Evolutionary conservation across 2,888 invertebrate genomes (phyloP).

Genomic region (Endotricha flammealis): DNA sequence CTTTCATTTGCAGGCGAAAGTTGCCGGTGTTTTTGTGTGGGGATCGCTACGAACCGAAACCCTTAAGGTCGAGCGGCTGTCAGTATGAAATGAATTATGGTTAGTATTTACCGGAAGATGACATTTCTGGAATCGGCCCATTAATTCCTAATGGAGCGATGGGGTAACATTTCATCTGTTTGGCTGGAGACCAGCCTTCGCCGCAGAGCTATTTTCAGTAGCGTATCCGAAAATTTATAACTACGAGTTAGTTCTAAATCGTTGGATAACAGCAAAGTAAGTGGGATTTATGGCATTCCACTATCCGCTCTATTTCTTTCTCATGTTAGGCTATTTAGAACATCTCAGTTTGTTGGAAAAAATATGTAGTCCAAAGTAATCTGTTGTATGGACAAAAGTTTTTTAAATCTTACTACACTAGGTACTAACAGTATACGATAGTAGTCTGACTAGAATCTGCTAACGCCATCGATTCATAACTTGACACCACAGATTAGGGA

Average conservation of each 20-base stretch:
- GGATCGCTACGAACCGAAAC: conserved; percentile 24
- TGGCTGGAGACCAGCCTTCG: conserved; percentile 64
- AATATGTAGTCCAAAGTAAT: too few relatives aligned
- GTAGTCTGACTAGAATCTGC: too few relatives aligned
- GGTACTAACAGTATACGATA: too few relatives aligned
- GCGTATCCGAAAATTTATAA: conserved; percentile 70
- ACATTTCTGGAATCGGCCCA: conserved; percentile 74
- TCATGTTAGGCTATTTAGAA: conserved; percentile 18
- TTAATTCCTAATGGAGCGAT: conserved; percentile 74
- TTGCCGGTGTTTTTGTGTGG: conserved; percentile 36
- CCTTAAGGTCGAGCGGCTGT: conserved; percentile 26
- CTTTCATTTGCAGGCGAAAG: conserved; percentile 45
- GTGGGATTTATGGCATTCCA: conserved; percentile 61
- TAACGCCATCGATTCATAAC: too few relatives aligned
- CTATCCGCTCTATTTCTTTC: conserved; percentile 56
- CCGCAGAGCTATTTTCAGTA: conserved; percentile 70
- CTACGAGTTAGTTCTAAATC: conserved; percentile 72
- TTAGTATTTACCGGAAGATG: conserved; percentile 70
- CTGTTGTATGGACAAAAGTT: too few relatives aligned
- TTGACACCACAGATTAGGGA: too few relatives aligned
- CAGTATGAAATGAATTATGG: conserved; percentile 56
- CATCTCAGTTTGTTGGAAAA: too few relatives aligned
- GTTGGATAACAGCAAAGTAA: conserved; percentile 64
- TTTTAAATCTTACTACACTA: too few relatives aligned
- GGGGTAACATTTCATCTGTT: conserved; percentile 73